These are phyloP conservation scores for Tribolium freemani DNA, from an alignment of 2,888 invertebrate genomes.

Conservation along the genomic window DNA sequence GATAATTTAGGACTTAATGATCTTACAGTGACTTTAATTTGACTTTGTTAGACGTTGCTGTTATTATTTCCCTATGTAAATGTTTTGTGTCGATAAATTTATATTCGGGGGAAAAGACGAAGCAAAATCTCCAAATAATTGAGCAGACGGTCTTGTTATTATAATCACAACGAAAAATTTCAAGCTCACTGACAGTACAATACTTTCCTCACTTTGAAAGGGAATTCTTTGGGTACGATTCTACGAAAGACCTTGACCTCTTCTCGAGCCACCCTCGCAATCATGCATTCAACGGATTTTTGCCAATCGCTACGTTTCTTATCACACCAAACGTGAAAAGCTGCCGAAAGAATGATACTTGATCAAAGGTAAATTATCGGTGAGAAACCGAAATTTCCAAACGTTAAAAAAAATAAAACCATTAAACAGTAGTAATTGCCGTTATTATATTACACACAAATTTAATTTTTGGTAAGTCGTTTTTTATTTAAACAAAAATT, in stretches of 20 bases:
- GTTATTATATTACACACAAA: not conserved
- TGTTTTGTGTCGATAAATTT: conserved; percentile 19
- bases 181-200: conserved; percentile 22
- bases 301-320: conserved; percentile 4
- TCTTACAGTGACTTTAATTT: conserved; percentile 30
- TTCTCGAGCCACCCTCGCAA: conserved; percentile 3
- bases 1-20: conserved; percentile 31
- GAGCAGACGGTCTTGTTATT: conserved; percentile 3
- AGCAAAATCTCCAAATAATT: conserved; percentile 19
- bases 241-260: conserved; percentile 13
- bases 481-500: not conserved
- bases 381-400: too few relatives aligned
- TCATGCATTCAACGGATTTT: not conserved
- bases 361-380: too few relatives aligned
- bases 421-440: not conserved
- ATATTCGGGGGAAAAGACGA: conserved; percentile 9
- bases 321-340: not conserved
- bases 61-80: conserved; percentile 24
- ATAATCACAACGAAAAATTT: conserved; percentile 24
- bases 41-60: conserved; percentile 19
- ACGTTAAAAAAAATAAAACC: not conserved
- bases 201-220: conserved; percentile 11
- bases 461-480: not conserved
- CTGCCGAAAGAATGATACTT: not conserved
- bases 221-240: conserved; percentile 4